Percentiles rank a stretch among this genome's conserved stretches.
These are phyloP conservation scores for Heliornis fulica DNA, from an alignment of 2,113 vertebrate species.

Conservation along the genomic window DNA sequence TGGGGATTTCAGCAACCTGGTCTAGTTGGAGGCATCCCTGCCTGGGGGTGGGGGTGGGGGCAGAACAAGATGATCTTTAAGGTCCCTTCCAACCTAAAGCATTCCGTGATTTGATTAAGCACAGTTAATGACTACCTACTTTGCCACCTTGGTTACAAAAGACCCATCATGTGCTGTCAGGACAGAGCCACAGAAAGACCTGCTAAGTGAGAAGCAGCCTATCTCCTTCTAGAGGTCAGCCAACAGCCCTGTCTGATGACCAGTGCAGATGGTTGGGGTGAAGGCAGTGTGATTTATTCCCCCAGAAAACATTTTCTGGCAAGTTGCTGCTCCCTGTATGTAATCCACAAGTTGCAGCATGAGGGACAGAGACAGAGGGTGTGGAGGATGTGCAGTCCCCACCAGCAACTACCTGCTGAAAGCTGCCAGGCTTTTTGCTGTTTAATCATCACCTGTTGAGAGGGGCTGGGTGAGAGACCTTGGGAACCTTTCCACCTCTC, in stretches of 20 bases:
- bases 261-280: not conserved
- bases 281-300: not conserved
- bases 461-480: not conserved
- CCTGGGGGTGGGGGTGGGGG: too few species aligned
- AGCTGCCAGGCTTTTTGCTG: not conserved
- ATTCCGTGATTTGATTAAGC: too few species aligned
- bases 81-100: too few species aligned
- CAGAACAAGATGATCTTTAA: too few species aligned
- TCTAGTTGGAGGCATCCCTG: too few species aligned
- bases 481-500: not conserved
- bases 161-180: not conserved
- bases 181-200: not conserved
- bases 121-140: not conserved
- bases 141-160: not conserved
- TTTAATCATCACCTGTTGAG: not conserved
- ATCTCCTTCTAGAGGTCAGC: not conserved
- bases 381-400: not conserved
- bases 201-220: fast-evolving
- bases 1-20: too few species aligned
- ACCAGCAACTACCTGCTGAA: not conserved
- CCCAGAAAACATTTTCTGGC: not conserved
- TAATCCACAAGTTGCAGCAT: not conserved
- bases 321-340: not conserved
- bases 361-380: not conserved
- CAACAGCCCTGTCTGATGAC: not conserved